Evolutionary conservation across 2,113 vertebrate genomes (phyloP), one percentile per base, ranked within the genome.

Genomic region (Urocolius indicus): DNA sequence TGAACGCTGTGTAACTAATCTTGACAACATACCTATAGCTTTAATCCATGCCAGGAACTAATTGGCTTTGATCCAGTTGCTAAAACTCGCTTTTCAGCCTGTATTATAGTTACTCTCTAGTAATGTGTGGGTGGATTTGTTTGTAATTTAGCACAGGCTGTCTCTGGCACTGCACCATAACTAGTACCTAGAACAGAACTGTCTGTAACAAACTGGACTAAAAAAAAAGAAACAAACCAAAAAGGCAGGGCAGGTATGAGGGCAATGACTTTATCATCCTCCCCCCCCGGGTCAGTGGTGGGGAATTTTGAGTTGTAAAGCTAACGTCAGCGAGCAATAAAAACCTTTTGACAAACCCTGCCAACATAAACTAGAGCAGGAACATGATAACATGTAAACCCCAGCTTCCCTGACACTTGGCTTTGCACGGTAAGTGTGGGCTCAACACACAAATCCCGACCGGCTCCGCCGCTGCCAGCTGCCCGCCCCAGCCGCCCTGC

Each of bases 81-180:
- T 88, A 75, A 96, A 93, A 87, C 83, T 93, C 61, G 83, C 75
- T 96, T 97, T 95, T 90, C 95, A 90, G 94, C 76, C 94, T 94
- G 94, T 96, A 91, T 96, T 96, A 59, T 69, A 92, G 55, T 69
- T 95, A 96, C 92, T 96, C 84, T 97, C 91, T 93, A 96, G 92
- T 93, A 96, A 94, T 63, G 78, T 91, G 94, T 96, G 91, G 94
- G 94, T 92, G 93, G 94, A 92, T 96, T 94, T 93, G 77, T 95
- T 92, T 89, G 80, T 76, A 74, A 65, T 89, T 94, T 76, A 93
- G 84, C 75, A 89, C 66, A 93, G 91, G 76, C 73, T 68, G 93
- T 91, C 49, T 63, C 83, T 90, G 96, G 91, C 90, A 95, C 71
- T 11, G 80, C 83, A 96, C 76, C 94, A 86, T 57, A 54, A 32